Evolutionary conservation across 2,113 vertebrate species (phyloP), one percentile per base, ranked within the genome.

Genomic region (Bombycilla garrulus): DNA sequence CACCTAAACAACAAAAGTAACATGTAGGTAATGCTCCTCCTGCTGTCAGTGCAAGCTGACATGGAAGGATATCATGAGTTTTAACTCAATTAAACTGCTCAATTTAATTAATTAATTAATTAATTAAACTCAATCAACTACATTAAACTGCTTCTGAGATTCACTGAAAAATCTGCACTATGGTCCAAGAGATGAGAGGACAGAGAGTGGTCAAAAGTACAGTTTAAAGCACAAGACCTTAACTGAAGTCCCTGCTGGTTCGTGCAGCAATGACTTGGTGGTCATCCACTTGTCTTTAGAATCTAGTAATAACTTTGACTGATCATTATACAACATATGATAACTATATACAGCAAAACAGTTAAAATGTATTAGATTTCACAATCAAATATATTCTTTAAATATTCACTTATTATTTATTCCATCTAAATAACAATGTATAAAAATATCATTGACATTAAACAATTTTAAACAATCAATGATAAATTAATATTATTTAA

Each of bases 11-110:
- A 28, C 10, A 80, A n/a, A 67, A 29, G 6, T 13, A 53, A 33
- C 2, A 2, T 2, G 7, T 4, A 29, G 11, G 23, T 15, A 53
- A 61, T 0, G 5, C 25, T 54, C 16, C 28, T 54, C 38, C n/a
- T 3, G 0, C 14, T 29, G n/a, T 17, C 56, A 38, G 5, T 33
- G 57, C 26, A n/a, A 86, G 51, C 4, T 47, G 7, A 38, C 29
- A 11, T 2, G 11, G 65, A 50, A 8, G 15, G 8, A 18, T 12
- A 4, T 0, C 3, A 2, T 5, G 33, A n/a, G 17, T 36, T 84
- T 40, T 19, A 45, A 18, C 1, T 11, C 19, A n/a, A n/a, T n/a
- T n/a, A n/a, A n/a, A n/a, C n/a, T n/a, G n/a, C n/a, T n/a, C n/a
- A n/a, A n/a, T n/a, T n/a, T n/a, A n/a, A n/a, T n/a, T n/a, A n/a